phyloP scores from a whole-genome alignment of 2,797 vertebrate genomes.

The Botia almorhae region DNA sequence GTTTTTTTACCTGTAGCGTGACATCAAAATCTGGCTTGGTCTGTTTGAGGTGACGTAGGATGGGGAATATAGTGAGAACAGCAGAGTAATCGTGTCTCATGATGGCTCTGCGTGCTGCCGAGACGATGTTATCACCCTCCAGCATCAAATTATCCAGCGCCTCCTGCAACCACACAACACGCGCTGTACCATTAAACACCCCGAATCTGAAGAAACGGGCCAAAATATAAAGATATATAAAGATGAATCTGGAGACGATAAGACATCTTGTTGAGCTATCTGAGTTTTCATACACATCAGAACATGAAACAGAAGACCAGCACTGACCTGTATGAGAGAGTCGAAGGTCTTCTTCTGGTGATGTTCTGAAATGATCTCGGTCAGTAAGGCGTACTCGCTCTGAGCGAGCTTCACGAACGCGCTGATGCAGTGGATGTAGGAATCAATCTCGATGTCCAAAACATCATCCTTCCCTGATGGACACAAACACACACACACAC shows the following conservation, averaged over 20 bases:
- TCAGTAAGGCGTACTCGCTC: conserved; percentile 92
- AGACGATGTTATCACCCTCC: conserved; percentile 95
- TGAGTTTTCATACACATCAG: too few relatives aligned
- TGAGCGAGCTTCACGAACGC: conserved; percentile 96
- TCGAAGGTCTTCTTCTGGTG: conserved; percentile 99
- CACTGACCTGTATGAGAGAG: conserved; percentile 92
- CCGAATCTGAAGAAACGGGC: too few relatives aligned
- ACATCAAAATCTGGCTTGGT: conserved; percentile 95
- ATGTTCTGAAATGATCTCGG: conserved; percentile 91
- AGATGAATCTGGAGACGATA: background rate
- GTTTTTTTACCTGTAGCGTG: conserved; percentile 86
- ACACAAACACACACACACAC: conserved; percentile 32
- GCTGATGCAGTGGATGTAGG: conserved; percentile 96
- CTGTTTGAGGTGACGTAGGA: conserved; percentile 93
- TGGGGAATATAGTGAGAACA: conserved; percentile 95
- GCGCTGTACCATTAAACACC: background rate
- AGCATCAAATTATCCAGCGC: conserved; percentile 94
- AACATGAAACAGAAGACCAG: too few relatives aligned
- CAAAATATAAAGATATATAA: background rate
- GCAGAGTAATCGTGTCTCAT: conserved; percentile 94
- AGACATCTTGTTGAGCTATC: too few relatives aligned
- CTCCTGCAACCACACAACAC: conserved; percentile 77
- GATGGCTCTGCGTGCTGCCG: conserved; percentile 89
- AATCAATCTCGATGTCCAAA: conserved; percentile 93
- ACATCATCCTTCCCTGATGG: conserved; percentile 91